Conservation (phyloP, 2,888 invertebrate species). For the Drosophila prostipennis region DNA sequence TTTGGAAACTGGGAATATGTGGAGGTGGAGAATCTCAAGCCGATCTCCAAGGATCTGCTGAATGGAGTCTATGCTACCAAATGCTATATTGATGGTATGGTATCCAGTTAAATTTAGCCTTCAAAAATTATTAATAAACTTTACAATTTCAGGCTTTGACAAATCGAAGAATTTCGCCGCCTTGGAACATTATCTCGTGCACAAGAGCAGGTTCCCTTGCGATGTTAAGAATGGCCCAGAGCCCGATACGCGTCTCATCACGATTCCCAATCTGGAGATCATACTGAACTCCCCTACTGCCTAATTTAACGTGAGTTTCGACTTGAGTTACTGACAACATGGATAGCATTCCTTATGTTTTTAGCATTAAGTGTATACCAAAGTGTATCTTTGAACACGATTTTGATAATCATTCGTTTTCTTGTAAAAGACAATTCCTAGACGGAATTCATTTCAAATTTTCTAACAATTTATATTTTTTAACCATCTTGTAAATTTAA, state of each 20-base stretch:
- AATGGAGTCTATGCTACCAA: constrained; percentile 35
- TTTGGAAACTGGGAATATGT: constrained; percentile 58
- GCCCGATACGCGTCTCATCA: constrained; percentile 39
- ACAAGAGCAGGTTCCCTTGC: constrained; percentile 10
- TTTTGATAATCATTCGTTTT: neutral
- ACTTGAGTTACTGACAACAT: constrained; percentile 6
- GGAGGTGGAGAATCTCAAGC: constrained; percentile 39
- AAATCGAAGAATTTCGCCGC: constrained; percentile 35
- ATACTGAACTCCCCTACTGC: constrained; percentile 24
- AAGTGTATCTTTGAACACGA: neutral
- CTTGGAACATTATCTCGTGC: constrained; percentile 38
- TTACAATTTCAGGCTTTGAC: constrained; percentile 46
- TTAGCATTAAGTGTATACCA: constrained; percentile 1
- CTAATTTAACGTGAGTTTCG: neutral
- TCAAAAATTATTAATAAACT: no score
- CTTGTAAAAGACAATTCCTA: neutral
- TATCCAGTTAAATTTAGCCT: fast-evolving
- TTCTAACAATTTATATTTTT: constrained; percentile 15
- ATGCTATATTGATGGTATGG: constrained; percentile 60
- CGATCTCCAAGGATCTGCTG: constrained; percentile 30
- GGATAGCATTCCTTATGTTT: neutral
- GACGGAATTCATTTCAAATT: neutral
- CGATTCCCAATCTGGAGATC: constrained; percentile 34
- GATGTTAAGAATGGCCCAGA: constrained; percentile 48
- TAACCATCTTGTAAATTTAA: neutral